These are phyloP conservation scores for Clarias macrocephalus DNA, from an alignment of 2,113 vertebrate species.

Conservation along the genomic window DNA sequence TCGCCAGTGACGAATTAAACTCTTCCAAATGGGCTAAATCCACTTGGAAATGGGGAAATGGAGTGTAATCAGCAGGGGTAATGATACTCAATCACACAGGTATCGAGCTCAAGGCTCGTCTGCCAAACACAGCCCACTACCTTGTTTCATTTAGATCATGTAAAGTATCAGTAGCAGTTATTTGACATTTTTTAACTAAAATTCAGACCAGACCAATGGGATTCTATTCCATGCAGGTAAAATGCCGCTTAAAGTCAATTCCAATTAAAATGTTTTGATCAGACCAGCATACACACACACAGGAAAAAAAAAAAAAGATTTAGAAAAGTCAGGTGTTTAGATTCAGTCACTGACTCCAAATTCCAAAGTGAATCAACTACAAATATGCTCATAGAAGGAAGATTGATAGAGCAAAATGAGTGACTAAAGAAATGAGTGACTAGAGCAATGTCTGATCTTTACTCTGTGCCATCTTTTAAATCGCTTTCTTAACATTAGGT, in stretches of 20 bases:
- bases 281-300: neutral
- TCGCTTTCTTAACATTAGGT: neutral
- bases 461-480: neutral
- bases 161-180: neutral
- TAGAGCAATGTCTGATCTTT: neutral
- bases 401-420: neutral
- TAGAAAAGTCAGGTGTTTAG: neutral
- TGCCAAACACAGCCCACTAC: neutral
- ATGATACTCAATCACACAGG: neutral
- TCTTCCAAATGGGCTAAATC: constrained; percentile 15
- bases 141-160: neutral
- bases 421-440: neutral
- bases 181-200: neutral
- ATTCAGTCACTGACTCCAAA: neutral
- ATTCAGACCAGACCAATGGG: neutral
- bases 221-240: neutral
- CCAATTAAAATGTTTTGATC: neutral
- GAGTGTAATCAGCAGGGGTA: neutral
- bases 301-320: neutral
- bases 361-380: neutral
- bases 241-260: neutral
- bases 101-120: neutral
- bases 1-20: constrained; percentile 19
- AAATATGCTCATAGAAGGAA: neutral
- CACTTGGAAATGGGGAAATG: neutral